These are phyloP conservation scores for Oncopodura yosiiana DNA, from an alignment of 1,140 invertebrate genomes.

Conservation along the genomic window DNA sequence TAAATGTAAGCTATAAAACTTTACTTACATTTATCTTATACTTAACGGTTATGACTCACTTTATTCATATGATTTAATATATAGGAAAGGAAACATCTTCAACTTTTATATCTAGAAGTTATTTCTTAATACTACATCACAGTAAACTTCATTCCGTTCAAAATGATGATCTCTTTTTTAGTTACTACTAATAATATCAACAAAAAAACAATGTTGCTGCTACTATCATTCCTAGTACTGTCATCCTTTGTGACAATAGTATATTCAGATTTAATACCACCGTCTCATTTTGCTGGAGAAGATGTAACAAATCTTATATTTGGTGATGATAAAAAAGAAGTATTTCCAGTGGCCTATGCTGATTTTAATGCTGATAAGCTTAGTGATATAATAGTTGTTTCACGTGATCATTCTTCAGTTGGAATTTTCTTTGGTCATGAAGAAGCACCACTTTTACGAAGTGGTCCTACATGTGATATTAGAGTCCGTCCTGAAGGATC, in stretches of 20 bases:
- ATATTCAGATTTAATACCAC: background rate
- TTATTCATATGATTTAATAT: too few relatives aligned
- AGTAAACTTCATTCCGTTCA: too few relatives aligned
- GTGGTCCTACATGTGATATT: conserved; percentile 45
- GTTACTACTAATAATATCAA: too few relatives aligned
- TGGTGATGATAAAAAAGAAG: too few relatives aligned
- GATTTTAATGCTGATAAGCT: conserved; percentile 92
- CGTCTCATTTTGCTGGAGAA: conserved; percentile 26
- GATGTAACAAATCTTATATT: conserved; percentile 56
- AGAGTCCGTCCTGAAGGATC: background rate
- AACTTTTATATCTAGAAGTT: too few relatives aligned
- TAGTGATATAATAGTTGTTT: conserved; percentile 85
- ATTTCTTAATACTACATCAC: too few relatives aligned
- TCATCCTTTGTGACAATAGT: background rate
- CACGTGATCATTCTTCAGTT: conserved; percentile 52
- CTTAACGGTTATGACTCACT: too few relatives aligned
- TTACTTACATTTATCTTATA: too few relatives aligned
- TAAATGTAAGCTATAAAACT: too few relatives aligned
- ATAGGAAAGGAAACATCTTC: too few relatives aligned
- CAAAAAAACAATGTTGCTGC: too few relatives aligned
- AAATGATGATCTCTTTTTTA: too few relatives aligned
- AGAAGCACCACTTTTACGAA: conserved; percentile 60
- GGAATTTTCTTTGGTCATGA: conserved; percentile 62
- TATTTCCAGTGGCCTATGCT: conserved; percentile 84
- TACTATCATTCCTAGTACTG: background rate